Base-by-base conservation (phyloP, 2,797 vertebrate genomes). In the Falco naumanni region DNA sequence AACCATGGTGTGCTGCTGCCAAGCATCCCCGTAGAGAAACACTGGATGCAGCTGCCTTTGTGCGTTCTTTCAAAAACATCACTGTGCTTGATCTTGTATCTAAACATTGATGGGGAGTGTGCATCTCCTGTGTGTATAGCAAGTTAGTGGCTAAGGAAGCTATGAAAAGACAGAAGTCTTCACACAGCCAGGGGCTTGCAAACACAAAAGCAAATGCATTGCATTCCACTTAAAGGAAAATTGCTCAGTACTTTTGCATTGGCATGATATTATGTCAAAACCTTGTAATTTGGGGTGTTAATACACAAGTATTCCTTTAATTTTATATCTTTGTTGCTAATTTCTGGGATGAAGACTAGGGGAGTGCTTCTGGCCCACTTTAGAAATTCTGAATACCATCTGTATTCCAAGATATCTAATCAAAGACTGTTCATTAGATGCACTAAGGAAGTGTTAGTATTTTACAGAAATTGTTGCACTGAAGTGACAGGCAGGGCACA, bases 351-450 rank as follows among this genome's bases (percentile, higher is more conserved):
- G 45, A 93, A 80, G 71, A 64, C 66, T 57, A 66, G 13, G 41
- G 33, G 39, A 45, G 51, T 66, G 51, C 29, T 96, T 88, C 75
- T 88, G 87, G 72, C 47, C 60, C 3, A 0, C 15, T 94, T 89
- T 59, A 51, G 64, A 80, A 82, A 90, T 95, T 84, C 79, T 87
- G 47, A 93, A 66, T 89, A 60, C 86, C 53, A 70, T 74, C 86
- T 89, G 28, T 72, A 90, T 90, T 90, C 39, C 37, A 72, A 94
- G 84, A 70, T 86, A 84, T 53, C 63, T 82, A 34, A 93, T 54
- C 41, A 89, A 33, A 31, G 19, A 45, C 47, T 84, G 31, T 84
- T 96, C 83, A 80, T 79, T 87, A 84, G 77, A 80, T 54, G 13
- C 34, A 43, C 33, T 64, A 77, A 69, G 45, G 53, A 88, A 79